Evolutionary conservation across 1,140 invertebrate species (phyloP).

Genomic region (Paramacrobiotus metropolitanus): DNA sequence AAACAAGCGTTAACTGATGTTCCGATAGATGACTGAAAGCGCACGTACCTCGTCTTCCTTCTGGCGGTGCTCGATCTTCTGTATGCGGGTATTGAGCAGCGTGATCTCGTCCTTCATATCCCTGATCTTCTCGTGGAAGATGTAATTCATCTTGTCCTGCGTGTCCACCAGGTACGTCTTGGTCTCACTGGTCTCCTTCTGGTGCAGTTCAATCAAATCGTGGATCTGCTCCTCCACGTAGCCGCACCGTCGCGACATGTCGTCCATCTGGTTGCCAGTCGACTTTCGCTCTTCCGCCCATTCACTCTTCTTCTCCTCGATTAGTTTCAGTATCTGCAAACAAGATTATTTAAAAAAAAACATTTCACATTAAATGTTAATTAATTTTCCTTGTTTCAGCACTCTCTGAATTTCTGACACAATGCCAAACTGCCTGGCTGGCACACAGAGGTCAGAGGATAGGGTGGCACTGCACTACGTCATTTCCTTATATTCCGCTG

Average conservation of each 20-base stretch:
- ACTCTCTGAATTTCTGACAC: too few species aligned
- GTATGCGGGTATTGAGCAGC: background rate
- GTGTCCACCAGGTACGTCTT: constrained; percentile 3
- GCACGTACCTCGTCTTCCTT: constrained; percentile 1
- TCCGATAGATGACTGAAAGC: too few species aligned
- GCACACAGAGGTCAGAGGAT: too few species aligned
- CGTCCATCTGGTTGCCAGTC: background rate
- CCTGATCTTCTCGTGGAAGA: background rate
- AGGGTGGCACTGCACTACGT: too few species aligned
- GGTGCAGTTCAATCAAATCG: constrained; percentile 3
- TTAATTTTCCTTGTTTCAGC: too few species aligned
- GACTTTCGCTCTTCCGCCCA: background rate
- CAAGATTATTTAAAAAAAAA: background rate
- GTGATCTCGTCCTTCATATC: constrained; percentile 4
- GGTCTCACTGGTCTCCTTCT: background rate
- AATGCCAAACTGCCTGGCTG: too few species aligned
- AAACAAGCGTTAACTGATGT: too few species aligned
- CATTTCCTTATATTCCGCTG: too few species aligned
- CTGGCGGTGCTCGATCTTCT: background rate
- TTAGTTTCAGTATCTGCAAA: background rate
- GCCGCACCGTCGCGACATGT: background rate
- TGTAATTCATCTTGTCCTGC: background rate
- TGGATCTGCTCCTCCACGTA: constrained; percentile 4
- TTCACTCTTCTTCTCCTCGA: background rate
- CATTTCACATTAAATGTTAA: too few species aligned